phyloP scores from a whole-genome alignment of 2,797 vertebrate genomes.

The Crenuchus spilurus region DNA sequence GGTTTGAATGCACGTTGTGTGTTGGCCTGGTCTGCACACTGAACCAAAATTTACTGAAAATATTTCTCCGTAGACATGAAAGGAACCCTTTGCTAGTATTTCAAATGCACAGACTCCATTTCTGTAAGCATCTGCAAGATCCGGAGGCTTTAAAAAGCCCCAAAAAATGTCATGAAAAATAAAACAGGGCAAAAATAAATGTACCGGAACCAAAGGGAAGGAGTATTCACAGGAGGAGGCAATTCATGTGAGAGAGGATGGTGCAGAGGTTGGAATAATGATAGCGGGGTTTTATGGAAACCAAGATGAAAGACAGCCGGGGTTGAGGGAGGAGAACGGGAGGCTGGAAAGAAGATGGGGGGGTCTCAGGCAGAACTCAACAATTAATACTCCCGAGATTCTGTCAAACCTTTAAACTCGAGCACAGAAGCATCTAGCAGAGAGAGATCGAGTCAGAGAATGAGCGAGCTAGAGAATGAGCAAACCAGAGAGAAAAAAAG shows the following conservation, averaged over 20 bases:
- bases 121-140: conserved; percentile 10
- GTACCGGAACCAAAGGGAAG: conserved; percentile 21
- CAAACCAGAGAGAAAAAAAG: not conserved
- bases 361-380: conserved; percentile 18
- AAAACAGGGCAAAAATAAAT: conserved; percentile 39
- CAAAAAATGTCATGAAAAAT: conserved; percentile 7
- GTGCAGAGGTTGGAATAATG: conserved; percentile 41
- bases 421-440: conserved; percentile 27
- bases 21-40: conserved; percentile 13
- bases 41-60: conserved; percentile 14
- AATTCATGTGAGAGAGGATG: conserved; percentile 39
- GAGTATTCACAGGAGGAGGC: conserved; percentile 29
- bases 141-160: not conserved
- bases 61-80: not conserved
- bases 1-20: conserved; percentile 7
- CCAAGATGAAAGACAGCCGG: conserved; percentile 33
- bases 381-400: conserved; percentile 44
- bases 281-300: conserved; percentile 36
- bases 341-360: conserved; percentile 27
- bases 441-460: conserved; percentile 27
- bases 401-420: conserved; percentile 53
- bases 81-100: not conserved
- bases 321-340: conserved; percentile 39
- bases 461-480: conserved; percentile 45
- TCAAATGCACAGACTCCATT: not conserved